Conservation (phyloP, 2,888 invertebrate species). For the Plusia festucae region DNA sequence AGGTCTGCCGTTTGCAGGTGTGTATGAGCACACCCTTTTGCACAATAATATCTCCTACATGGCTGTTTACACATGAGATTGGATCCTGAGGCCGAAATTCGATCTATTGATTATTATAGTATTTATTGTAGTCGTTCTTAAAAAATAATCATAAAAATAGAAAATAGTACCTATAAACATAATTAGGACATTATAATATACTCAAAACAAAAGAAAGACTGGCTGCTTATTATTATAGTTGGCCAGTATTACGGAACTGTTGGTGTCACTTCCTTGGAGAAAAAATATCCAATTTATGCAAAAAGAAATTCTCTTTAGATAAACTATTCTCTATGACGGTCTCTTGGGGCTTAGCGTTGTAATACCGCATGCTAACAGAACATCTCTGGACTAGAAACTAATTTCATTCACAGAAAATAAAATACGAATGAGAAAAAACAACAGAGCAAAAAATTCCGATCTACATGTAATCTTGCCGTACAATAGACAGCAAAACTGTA, state of each 20-base stretch:
- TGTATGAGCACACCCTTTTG: too few species aligned
- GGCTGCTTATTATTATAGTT: too few species aligned
- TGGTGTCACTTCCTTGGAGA: background rate
- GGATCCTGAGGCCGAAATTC: too few species aligned
- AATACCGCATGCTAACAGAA: background rate
- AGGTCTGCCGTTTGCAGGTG: too few species aligned
- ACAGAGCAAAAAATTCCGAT: background rate
- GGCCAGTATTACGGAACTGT: background rate
- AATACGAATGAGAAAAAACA: background rate
- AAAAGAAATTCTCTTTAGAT: background rate
- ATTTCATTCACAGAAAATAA: background rate
- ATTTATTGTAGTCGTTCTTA: too few species aligned
- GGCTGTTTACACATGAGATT: too few species aligned
- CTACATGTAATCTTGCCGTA: background rate
- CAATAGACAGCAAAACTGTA: background rate
- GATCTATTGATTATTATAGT: too few species aligned
- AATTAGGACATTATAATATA: too few species aligned
- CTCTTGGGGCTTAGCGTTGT: background rate
- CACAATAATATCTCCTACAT: too few species aligned
- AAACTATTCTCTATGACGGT: background rate
- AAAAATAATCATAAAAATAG: too few species aligned
- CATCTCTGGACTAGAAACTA: slow-evolving; percentile 1
- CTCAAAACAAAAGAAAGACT: too few species aligned
- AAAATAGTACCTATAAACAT: too few species aligned
- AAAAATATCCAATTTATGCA: background rate